Evolutionary conservation across 2,888 invertebrate genomes (phyloP), one percentile per base, ranked within the genome.

Genomic region (Apodemia zela): DNA sequence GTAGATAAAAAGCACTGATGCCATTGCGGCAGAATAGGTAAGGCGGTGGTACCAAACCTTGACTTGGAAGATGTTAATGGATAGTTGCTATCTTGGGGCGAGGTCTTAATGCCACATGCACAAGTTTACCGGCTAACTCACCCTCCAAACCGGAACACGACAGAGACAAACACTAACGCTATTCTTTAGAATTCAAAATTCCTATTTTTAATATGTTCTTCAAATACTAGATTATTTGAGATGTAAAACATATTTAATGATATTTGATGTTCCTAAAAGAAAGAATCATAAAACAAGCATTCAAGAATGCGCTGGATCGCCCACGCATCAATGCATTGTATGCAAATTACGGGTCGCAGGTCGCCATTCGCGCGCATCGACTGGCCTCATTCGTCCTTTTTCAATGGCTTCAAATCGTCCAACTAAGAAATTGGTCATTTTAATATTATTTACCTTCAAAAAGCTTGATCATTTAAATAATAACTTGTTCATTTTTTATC

Each of bases 281-380:
- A 54, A 65, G 59, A 62, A 60, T 45, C 63, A 63, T 60, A 45
- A 59, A 72, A 75, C 77, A 77, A 77, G 77, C 78, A 77, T 74
- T 78, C 70, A 70, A 71, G 84, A 82, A 84, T 84, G 82, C 77
- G 78, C 75, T 15, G 54, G 54, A 73, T 77, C 84, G 84, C 89
- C 89, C 85, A 89, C 89, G 85, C 87, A 77, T 69, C 66, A 68
- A 69, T 74, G 80, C 84, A 90, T 91, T 91, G 91, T 91, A 91
- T 91, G 91, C 87, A 89, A 89, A 91, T 90, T 71, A 78, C 72
- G 77, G 90, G 90, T 91, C 89, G 88, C 86, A 87, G 90, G 89
- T 89, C 90, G 84, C 76, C 77, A 80, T 83, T 80, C 73, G 79
- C 76, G 73, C 76, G 73, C 70, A 74, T 74, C 71, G 68, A 67